Evolutionary conservation across 2,113 vertebrate genomes (phyloP).

Genomic region (Tenebrosternarchus preto): DNA sequence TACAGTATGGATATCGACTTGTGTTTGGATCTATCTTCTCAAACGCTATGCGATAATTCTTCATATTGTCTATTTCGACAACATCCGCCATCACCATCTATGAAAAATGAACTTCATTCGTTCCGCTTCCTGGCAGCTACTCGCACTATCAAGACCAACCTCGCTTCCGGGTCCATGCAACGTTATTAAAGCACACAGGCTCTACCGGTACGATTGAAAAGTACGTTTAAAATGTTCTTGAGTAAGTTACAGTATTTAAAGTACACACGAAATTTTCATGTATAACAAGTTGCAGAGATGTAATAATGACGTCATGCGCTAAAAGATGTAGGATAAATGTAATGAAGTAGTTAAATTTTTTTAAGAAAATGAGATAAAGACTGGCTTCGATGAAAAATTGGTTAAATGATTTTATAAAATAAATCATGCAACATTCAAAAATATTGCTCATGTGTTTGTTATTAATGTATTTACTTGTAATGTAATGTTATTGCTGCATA

Average conservation of each 20-base stretch:
- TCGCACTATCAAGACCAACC: slow-evolving; percentile 20
- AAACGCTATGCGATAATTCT: slow-evolving; percentile 75
- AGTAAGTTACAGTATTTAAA: too few relatives aligned
- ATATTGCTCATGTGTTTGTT: too few relatives aligned
- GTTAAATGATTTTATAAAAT: too few relatives aligned
- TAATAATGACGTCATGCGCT: neutral
- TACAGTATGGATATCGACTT: slow-evolving; percentile 87
- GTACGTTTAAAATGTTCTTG: too few relatives aligned
- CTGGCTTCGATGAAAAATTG: too few relatives aligned
- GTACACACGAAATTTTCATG: too few relatives aligned
- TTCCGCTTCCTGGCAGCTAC: slow-evolving; percentile 50
- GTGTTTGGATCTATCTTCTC: slow-evolving; percentile 77
- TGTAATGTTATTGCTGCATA: too few relatives aligned
- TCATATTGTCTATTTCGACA: slow-evolving; percentile 80
- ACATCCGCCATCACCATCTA: slow-evolving; percentile 90
- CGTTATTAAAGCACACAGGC: too few relatives aligned
- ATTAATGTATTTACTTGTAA: too few relatives aligned
- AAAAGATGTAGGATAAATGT: neutral
- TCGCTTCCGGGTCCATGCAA: slow-evolving; percentile 38
- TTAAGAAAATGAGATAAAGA: too few relatives aligned
- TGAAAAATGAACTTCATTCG: slow-evolving; percentile 64
- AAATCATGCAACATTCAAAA: too few relatives aligned
- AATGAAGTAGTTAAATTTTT: neutral
- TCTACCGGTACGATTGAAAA: too few relatives aligned
- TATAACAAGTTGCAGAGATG: neutral